phyloP scores from a whole-genome alignment of 2,797 vertebrate genomes.

The Cynopterus sphinx region DNA sequence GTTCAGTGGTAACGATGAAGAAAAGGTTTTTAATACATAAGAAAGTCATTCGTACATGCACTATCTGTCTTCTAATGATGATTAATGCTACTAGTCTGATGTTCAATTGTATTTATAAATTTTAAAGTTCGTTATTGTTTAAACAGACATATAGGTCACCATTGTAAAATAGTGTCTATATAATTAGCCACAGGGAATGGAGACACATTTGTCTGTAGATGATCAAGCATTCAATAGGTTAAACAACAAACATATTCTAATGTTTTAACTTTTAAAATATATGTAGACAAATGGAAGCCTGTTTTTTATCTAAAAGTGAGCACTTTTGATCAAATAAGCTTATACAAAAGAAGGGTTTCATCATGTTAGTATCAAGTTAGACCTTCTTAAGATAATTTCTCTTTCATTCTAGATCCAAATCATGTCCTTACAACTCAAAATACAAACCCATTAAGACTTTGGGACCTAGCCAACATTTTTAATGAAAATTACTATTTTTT shows the following conservation, averaged over 20 bases:
- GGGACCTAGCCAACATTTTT: conserved; percentile 20
- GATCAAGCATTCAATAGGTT: neutral
- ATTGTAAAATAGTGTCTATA: neutral
- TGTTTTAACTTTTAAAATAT: neutral
- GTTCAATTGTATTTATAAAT: conserved; percentile 52
- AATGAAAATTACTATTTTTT: conserved; percentile 67
- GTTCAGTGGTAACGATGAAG: conserved; percentile 54
- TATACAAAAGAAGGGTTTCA: neutral
- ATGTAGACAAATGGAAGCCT: neutral
- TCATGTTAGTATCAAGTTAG: neutral
- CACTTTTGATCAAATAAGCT: neutral
- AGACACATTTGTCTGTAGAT: neutral
- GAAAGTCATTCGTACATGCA: conserved; percentile 46
- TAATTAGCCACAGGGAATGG: neutral
- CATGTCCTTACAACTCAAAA: neutral
- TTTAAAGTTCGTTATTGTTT: conserved; percentile 60
- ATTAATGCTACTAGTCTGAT: conserved; percentile 60
- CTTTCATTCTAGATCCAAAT: conserved; percentile 27
- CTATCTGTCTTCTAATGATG: conserved; percentile 73
- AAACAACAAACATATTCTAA: neutral
- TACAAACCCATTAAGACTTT: conserved; percentile 31
- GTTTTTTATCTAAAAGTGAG: neutral
- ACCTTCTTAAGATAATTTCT: conserved; percentile 40
- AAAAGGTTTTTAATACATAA: conserved; percentile 65
- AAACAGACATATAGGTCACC: conserved; percentile 6